phyloP scores from a whole-genome alignment of 2,888 invertebrate species.

The Lithophane socia region DNA sequence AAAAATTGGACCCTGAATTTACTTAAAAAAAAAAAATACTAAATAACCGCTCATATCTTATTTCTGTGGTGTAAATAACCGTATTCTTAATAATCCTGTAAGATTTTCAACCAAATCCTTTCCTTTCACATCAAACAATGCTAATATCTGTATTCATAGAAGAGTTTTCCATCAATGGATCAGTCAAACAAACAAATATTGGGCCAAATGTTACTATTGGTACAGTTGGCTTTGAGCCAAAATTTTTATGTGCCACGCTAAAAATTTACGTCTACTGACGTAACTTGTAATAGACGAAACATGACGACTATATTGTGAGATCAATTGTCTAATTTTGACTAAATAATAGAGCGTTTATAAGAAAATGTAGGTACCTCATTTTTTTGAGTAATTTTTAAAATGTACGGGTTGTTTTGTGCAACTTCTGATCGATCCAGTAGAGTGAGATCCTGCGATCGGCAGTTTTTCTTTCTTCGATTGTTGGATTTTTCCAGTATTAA shows the following conservation, averaged over 20 bases:
- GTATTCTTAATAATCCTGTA: neutral
- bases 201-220: slow-evolving; percentile 46
- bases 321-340: slow-evolving; percentile 32
- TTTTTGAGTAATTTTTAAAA: neutral
- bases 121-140: slow-evolving; percentile 8
- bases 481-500: too few relatives aligned
- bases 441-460: too few relatives aligned
- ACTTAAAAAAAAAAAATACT: too few relatives aligned
- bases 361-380: neutral
- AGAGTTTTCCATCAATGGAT: slow-evolving; percentile 45
- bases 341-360: neutral
- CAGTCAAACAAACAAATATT: slow-evolving; percentile 53
- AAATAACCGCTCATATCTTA: neutral
- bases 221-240: slow-evolving; percentile 74
- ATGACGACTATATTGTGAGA: slow-evolving; percentile 21
- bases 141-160: neutral
- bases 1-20: neutral
- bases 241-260: slow-evolving; percentile 60
- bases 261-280: slow-evolving; percentile 69
- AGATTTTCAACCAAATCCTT: neutral
- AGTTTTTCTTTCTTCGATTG: too few relatives aligned
- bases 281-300: slow-evolving; percentile 49
- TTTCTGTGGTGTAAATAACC: neutral
- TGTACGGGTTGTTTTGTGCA: neutral
- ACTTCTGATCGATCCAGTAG: neutral